Evolutionary conservation across 2,888 invertebrate genomes (phyloP), one percentile per base, ranked within the genome.

Genomic region (Cistogaster globosa): DNA sequence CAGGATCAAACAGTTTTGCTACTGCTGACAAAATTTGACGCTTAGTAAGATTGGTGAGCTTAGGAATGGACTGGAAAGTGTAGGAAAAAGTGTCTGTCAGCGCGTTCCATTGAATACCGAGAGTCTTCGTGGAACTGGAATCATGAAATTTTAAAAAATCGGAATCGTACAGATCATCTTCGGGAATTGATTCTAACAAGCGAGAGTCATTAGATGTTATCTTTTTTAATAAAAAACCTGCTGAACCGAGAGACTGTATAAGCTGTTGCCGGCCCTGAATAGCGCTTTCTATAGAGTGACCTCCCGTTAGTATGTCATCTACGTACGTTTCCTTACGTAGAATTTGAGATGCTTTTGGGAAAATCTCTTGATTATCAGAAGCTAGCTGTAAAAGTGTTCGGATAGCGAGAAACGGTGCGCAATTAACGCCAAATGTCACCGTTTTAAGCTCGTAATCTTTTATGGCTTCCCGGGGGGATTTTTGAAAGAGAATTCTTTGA

Each of bases 321-420:
- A 65, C 63, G 26, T 65, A 65, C 2, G 45, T 65, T 48, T 65
- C 45, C 1, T 45, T 22, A 1, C 5, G 45, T n/a, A 65, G 14
- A 12, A 48, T 48, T 8, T 26, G 11, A 3, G 63, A 20, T 14
- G 80, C 86, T 26, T 79, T 11, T 5, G 79, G 77, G 60, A 60
- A 65, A 3, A 48, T 55, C 22, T 72, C 36, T 11, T 63, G 11
- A 55, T 16, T 77, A 62, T 71, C 26, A 0, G 53, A 45, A 5
- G 63, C 42, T 14, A 51, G 11, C 26, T 53, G 55, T 8, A 62
- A 53, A 2, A 69, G 45, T 0, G 57, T 76, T n/a, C 76, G 51
- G 7, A 48, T 63, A 2, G 45, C 42, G 5, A 32, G 9, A n/a
- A 36, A 18, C 2, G 11, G 55, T 42, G 12, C 9, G 5, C 32